Evolutionary conservation across 2,888 invertebrate species (phyloP).

Genomic region (Lacanobia wlatinum): DNA sequence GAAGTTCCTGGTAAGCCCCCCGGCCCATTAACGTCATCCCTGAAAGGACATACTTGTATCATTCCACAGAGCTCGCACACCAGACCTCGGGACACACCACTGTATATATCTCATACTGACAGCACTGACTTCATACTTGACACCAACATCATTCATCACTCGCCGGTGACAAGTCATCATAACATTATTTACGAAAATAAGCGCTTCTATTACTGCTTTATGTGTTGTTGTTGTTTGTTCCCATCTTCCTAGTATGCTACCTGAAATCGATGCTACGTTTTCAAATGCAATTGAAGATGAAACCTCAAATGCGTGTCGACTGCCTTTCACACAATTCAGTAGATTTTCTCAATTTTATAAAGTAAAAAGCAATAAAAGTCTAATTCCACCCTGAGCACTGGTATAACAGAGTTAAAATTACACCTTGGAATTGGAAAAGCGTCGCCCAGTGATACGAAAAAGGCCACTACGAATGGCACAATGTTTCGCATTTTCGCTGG

Average conservation of each 20-base stretch:
- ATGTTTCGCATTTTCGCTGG: conserved; percentile 63
- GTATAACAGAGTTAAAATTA: conserved; percentile 53
- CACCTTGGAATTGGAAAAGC: conserved; percentile 59
- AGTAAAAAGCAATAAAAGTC: conserved; percentile 6
- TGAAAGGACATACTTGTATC: conserved; percentile 53
- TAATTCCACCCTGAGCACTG: conserved; percentile 15
- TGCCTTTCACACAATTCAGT: conserved; percentile 9
- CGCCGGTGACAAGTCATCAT: conserved; percentile 65
- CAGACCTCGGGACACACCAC: conserved; percentile 37
- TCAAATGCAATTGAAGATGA: conserved; percentile 5
- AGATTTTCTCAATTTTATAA: neutral
- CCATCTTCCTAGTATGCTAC: conserved; percentile 19
- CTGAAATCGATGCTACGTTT: conserved; percentile 20
- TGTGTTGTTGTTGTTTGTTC: conserved; percentile 52
- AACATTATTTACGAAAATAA: conserved; percentile 63
- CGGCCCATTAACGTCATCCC: conserved; percentile 31
- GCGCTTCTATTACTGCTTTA: conserved; percentile 60
- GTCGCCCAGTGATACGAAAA: conserved; percentile 57
- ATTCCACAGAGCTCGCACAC: conserved; percentile 51
- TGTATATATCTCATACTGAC: conserved; percentile 44
- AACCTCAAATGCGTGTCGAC: conserved; percentile 17
- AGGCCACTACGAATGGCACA: conserved; percentile 54
- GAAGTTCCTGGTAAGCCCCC: conserved; percentile 44
- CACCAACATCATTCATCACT: conserved; percentile 58
- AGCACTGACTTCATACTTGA: conserved; percentile 50